phyloP scores from a whole-genome alignment of 2,888 invertebrate genomes.

The Adelphocoris suturalis region DNA sequence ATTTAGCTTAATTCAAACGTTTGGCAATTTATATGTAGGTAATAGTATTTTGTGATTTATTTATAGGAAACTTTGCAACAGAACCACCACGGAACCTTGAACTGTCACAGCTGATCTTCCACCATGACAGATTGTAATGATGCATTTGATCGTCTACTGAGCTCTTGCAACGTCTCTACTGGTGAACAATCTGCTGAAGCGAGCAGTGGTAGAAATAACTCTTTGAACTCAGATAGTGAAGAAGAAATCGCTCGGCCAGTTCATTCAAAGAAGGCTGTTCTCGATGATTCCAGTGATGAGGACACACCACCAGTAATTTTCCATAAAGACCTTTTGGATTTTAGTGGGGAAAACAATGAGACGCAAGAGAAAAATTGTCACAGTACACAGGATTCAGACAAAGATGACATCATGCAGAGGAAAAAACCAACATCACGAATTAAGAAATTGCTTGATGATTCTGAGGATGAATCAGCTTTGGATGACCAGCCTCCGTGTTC shows the following conservation, averaged over 20 bases:
- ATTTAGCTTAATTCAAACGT: too few species aligned
- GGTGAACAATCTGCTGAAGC: not conserved
- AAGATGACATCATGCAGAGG: not conserved
- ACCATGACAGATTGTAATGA: slow-evolving; percentile 2
- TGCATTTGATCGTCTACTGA: slow-evolving; percentile 12
- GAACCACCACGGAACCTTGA: too few species aligned
- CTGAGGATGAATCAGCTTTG: slow-evolving; percentile 19
- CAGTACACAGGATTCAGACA: not conserved
- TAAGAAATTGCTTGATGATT: slow-evolving; percentile 22
- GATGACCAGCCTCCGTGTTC: not conserved
- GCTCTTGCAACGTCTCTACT: not conserved
- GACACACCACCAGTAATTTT: not conserved
- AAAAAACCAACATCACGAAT: not conserved
- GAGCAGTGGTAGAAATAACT: not conserved
- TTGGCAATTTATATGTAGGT: too few species aligned
- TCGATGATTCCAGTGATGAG: slow-evolving; percentile 43
- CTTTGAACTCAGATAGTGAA: not conserved
- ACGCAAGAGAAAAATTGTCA: not conserved
- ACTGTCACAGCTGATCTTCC: not conserved
- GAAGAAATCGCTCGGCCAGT: not conserved
- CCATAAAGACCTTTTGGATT: not conserved
- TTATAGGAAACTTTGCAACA: too few species aligned
- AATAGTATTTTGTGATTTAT: too few species aligned
- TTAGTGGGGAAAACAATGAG: not conserved
- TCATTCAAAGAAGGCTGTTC: slow-evolving; percentile 9